phyloP scores from a whole-genome alignment of 2,797 vertebrate species.

The Pristis pectinata region DNA sequence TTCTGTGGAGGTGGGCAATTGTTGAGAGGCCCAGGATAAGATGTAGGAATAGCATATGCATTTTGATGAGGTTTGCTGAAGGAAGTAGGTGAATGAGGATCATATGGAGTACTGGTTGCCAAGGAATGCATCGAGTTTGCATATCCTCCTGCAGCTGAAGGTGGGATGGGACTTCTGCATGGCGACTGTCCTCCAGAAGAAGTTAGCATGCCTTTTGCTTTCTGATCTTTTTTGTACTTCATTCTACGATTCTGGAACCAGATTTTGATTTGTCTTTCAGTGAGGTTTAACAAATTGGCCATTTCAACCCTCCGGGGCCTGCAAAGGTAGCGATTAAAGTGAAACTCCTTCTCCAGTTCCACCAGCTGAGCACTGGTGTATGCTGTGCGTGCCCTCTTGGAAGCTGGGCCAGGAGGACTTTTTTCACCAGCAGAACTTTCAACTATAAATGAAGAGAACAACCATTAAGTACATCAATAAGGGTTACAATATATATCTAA shows the following conservation, averaged over 20 bases:
- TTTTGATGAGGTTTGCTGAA: constrained; percentile 89
- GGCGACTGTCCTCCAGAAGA: constrained; percentile 92
- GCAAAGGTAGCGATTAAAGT: constrained; percentile 98
- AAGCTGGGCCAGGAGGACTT: constrained; percentile 86
- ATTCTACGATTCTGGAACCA: constrained; percentile 99
- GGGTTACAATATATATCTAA: not conserved
- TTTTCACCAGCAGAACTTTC: constrained; percentile 94
- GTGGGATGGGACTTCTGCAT: constrained; percentile 75
- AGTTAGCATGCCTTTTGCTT: constrained; percentile 90
- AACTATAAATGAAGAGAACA: constrained; percentile 59
- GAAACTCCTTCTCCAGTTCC: constrained; percentile 98
- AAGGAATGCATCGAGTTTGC: constrained; percentile 96
- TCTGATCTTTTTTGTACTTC: constrained; percentile 99
- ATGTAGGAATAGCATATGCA: constrained; percentile 78
- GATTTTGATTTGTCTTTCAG: constrained; percentile 98
- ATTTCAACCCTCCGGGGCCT: constrained; percentile 90
- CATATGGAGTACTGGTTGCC: constrained; percentile 88
- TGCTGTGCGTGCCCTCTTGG: constrained; percentile 91
- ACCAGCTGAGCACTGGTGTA: constrained; percentile 98
- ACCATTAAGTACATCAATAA: not conserved
- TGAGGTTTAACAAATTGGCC: constrained; percentile 95
- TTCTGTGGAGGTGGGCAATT: constrained; percentile 88
- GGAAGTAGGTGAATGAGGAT: constrained; percentile 83
- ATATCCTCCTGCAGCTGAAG: constrained; percentile 71
- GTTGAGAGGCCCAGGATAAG: constrained; percentile 78